Evolutionary conservation across 2,888 invertebrate genomes (phyloP), one percentile per base, ranked within the genome.

Genomic region (Crocallis elinguaria): DNA sequence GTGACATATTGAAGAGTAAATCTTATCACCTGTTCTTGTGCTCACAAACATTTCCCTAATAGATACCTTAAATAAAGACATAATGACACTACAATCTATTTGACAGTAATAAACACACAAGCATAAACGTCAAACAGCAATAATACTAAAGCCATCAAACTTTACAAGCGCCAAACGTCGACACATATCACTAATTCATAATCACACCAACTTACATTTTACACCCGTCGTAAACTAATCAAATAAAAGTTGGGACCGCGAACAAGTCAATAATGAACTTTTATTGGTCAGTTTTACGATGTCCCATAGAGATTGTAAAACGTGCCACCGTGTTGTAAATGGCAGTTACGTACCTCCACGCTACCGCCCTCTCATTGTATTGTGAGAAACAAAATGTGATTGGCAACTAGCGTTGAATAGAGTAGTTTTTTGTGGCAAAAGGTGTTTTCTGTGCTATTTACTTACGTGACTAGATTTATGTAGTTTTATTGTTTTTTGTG

Each of bases 271-370:
- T 90, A 90, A 92, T 92, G 89, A 86, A 88, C 80, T 90, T 92
- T 92, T 92, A 92, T 91, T 91, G 92, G 92, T 91, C 92, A 92
- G 84, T 84, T 89, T 89, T 90, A 90, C 83, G 81, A 67, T 77
- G 67, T 83, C 91, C 88, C 91, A 70, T 77, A 78, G 78, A 80
- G 84, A 83, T 78, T 82, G 85, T 89, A 84, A 86, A 82, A 66
- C 71, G 63, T 59, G 55, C 62, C 64, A 68, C 58, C 51, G 64
- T 52, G 67, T 68, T 66, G 70, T 77, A 76, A 79, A 76, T 71
- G 77, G 68, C 45, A 49, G 57, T 33, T 36, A 54, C 44, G 66
- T 76, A 74, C 72, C 68, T 71, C 65, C 62, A 67, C 60, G 69
- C 73, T 55, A 60, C 68, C 68, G 68, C 70, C 73, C 70, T 64